phyloP scores from a whole-genome alignment of 2,888 invertebrate genomes.

The Temnothorax unifasciatus region DNA sequence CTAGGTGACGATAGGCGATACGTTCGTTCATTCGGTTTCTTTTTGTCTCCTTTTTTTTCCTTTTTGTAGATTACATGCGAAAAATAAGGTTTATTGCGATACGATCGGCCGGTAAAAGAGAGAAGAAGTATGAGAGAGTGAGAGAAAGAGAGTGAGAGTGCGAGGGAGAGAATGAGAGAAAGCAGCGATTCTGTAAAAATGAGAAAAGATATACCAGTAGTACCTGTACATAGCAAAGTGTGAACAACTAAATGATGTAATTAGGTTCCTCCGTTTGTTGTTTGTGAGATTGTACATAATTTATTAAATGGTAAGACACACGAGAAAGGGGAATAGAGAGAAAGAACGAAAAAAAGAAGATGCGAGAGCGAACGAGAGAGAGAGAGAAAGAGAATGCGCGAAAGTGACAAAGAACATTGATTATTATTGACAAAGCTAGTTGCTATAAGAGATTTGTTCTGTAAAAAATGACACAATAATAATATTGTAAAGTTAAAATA shows the following conservation, averaged over 20 bases:
- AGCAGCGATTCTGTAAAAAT: constrained; percentile 79
- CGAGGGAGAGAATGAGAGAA: constrained; percentile 60
- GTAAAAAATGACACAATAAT: constrained; percentile 82
- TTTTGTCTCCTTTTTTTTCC: constrained; percentile 55
- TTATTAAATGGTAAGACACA: constrained; percentile 84
- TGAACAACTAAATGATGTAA: constrained; percentile 85
- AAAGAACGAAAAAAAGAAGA: constrained; percentile 58
- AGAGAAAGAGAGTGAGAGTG: constrained; percentile 9
- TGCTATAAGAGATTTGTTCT: constrained; percentile 83
- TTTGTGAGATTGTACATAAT: constrained; percentile 87
- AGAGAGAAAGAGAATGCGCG: constrained; percentile 58
- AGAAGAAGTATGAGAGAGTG: constrained; percentile 12
- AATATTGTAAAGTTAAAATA: constrained; percentile 85
- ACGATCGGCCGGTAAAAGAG: constrained; percentile 13
- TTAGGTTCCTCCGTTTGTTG: constrained; percentile 86
- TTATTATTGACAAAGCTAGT: constrained; percentile 83
- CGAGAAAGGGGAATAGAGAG: constrained; percentile 62
- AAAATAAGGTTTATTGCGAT: constrained; percentile 64
- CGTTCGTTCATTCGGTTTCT: constrained; percentile 73
- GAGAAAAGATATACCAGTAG: constrained; percentile 78
- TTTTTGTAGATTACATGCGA: constrained; percentile 70
- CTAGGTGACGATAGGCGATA: constrained; percentile 82
- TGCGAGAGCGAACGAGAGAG: constrained; percentile 65
- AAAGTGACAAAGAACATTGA: constrained; percentile 76
- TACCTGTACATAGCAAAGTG: constrained; percentile 86